Conservation (phyloP, 2,113 vertebrate genomes). For the Aleadryas rufinucha region DNA sequence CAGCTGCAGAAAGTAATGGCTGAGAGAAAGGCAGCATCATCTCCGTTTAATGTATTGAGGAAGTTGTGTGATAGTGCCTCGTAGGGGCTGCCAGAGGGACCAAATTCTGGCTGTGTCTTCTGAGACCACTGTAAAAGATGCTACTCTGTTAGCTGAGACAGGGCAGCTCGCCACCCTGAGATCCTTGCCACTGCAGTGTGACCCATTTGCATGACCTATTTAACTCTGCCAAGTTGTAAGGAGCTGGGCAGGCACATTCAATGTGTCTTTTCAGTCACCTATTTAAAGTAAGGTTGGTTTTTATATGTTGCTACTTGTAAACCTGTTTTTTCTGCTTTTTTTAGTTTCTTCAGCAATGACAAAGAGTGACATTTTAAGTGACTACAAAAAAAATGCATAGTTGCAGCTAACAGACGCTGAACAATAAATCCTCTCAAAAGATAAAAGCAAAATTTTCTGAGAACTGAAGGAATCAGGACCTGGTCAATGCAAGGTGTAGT, state of each 20-base stretch:
- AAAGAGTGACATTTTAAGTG: neutral
- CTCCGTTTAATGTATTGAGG: neutral
- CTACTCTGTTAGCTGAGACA: neutral
- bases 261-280: neutral
- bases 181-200: neutral
- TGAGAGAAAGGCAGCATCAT: neutral
- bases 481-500: neutral
- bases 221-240: neutral
- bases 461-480: neutral
- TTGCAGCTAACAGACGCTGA: neutral
- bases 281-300: neutral
- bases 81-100: neutral
- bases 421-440: neutral
- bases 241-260: neutral
- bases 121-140: neutral
- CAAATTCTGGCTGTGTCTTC: neutral
- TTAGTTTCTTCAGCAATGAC: neutral
- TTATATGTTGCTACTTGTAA: neutral
- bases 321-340: neutral
- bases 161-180: neutral
- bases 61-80: neutral
- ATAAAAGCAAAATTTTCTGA: neutral
- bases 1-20: neutral
- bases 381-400: neutral
- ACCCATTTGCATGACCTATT: slow-evolving; percentile 26